Evolutionary conservation across 2,888 invertebrate species (phyloP).

Genomic region (Drosophila histrio): DNA sequence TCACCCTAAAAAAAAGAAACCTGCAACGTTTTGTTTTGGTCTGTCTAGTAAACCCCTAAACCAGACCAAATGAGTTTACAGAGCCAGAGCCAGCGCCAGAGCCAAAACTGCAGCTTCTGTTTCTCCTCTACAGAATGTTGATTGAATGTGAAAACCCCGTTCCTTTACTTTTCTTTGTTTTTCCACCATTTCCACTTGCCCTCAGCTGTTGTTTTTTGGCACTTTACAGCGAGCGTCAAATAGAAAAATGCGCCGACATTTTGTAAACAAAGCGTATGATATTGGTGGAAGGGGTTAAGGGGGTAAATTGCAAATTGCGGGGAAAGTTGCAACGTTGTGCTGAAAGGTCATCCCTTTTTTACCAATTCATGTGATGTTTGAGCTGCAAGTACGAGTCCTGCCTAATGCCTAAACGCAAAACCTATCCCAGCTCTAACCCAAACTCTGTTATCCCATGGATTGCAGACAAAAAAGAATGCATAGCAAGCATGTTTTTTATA

Average conservation of each 20-base stretch:
- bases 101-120: conserved; percentile 26
- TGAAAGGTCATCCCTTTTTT: conserved; percentile 39
- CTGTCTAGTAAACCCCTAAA: conserved; percentile 42
- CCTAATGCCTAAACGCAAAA: conserved; percentile 42
- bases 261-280: conserved; percentile 59
- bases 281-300: conserved; percentile 9
- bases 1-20: conserved; percentile 5
- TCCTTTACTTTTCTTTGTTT: background rate
- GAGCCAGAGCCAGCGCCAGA: background rate
- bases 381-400: conserved; percentile 27
- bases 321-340: conserved; percentile 2
- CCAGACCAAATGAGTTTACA: conserved; percentile 33
- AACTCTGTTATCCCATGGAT: conserved; percentile 40
- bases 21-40: conserved; percentile 55
- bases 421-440: conserved; percentile 24
- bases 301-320: background rate
- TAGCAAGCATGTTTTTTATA: conserved; percentile 34
- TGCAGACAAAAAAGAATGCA: conserved; percentile 54
- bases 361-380: conserved; percentile 47
- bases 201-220: conserved; percentile 45
- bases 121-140: conserved; percentile 46
- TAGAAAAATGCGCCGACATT: conserved; percentile 57
- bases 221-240: conserved; percentile 44
- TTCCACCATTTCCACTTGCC: conserved; percentile 6
- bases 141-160: conserved; percentile 55